Evolutionary conservation across 2,797 vertebrate genomes (phyloP).

Genomic region (Sardinella longiceps): DNA sequence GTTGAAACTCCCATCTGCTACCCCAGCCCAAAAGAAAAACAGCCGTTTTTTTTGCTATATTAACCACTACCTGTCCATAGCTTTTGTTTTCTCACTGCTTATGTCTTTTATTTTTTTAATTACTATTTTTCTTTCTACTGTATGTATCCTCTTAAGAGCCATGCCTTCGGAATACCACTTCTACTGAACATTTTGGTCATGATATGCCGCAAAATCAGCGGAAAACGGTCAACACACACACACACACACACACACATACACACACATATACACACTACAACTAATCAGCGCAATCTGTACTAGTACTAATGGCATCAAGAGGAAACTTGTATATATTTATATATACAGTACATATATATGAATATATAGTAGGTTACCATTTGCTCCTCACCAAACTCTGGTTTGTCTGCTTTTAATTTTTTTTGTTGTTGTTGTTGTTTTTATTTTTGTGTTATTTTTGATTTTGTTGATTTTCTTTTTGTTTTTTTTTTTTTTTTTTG

Average conservation of each 20-base stretch:
- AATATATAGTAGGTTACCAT: constrained; percentile 70
- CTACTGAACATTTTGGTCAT: constrained; percentile 52
- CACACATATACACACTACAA: constrained; percentile 64
- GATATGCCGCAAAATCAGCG: constrained; percentile 14
- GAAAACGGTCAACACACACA: constrained; percentile 36
- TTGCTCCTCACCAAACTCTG: constrained; percentile 96
- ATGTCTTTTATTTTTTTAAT: constrained; percentile 18
- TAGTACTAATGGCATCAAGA: background rate
- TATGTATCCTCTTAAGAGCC: background rate
- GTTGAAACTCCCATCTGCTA: background rate
- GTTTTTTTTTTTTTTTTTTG: constrained; percentile 59
- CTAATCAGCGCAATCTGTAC: background rate
- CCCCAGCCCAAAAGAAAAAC: no score
- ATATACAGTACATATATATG: constrained; percentile 57
- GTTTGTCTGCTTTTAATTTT: constrained; percentile 78
- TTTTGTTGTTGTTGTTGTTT: constrained; percentile 44
- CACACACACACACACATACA: constrained; percentile 27
- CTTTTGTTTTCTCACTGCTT: background rate
- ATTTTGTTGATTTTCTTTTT: constrained; percentile 41
- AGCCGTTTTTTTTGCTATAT: constrained; percentile 26
- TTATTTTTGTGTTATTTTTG: constrained; percentile 57
- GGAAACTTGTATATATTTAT: constrained; percentile 36
- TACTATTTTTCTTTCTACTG: background rate
- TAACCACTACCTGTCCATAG: constrained; percentile 48
- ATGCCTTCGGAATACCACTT: background rate